Conservation (phyloP, 2,797 vertebrate species). For the Enteromius thamalakanensis region DNA sequence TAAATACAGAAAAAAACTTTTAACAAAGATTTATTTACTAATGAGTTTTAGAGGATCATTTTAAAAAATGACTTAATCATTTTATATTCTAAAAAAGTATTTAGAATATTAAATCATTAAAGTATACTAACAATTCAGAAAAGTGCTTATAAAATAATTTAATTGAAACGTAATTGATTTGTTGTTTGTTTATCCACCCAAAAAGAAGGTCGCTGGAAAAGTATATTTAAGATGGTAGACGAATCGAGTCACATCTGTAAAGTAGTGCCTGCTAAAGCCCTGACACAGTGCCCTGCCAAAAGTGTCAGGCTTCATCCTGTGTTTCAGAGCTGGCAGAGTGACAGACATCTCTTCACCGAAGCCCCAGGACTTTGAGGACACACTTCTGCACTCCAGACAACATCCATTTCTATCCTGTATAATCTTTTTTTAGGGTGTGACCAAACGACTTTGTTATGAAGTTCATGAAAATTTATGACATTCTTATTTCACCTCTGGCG, state of each 20-base stretch:
- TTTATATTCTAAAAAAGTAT: neutral
- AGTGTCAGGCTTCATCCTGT: conserved; percentile 49
- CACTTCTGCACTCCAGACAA: conserved; percentile 24
- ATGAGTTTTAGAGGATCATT: neutral
- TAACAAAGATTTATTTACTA: neutral
- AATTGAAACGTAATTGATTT: neutral
- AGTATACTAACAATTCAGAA: neutral
- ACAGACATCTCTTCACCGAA: conserved; percentile 1
- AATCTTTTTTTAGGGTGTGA: conserved; percentile 23
- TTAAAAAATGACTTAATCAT: neutral
- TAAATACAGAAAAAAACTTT: neutral
- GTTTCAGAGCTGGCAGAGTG: conserved; percentile 8
- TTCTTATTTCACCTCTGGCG: conserved; percentile 11
- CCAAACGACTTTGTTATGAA: conserved; percentile 37
- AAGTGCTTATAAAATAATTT: neutral
- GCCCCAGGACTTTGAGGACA: conserved; percentile 28
- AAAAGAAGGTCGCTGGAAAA: neutral
- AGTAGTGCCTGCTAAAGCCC: conserved; percentile 16
- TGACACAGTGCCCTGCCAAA: conserved; percentile 47
- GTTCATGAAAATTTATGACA: conserved; percentile 43
- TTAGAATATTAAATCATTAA: neutral
- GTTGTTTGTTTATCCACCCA: neutral
- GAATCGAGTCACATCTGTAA: neutral
- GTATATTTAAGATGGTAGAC: neutral
- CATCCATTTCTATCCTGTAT: neutral